Conservation (phyloP, 2,797 vertebrate genomes). For the Pseudochirops corinnae region DNA sequence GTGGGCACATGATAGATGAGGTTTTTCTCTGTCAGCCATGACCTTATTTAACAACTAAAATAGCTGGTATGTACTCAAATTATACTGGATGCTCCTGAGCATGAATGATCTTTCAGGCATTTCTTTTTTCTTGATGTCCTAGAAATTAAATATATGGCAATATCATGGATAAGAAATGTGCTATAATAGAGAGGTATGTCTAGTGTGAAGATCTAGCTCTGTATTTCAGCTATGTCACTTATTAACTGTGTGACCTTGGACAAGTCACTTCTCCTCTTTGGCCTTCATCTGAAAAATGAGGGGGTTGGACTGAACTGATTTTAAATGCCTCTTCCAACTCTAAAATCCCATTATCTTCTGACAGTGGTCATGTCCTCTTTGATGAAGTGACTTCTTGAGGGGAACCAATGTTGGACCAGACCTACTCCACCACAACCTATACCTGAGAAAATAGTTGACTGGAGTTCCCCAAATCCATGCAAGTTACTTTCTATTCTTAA, state of each 20-base stretch:
- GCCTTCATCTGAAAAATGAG: conserved; percentile 3
- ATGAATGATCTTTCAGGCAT: neutral
- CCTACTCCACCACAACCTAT: neutral
- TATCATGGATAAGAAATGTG: neutral
- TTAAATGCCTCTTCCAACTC: neutral
- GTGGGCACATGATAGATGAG: neutral
- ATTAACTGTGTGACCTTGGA: neutral
- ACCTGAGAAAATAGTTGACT: neutral
- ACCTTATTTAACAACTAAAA: neutral
- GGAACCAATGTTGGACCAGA: neutral
- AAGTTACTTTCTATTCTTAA: neutral
- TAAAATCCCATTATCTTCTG: neutral
- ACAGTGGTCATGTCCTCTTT: neutral
- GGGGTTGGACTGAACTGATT: neutral
- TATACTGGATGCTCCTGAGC: neutral
- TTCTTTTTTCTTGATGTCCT: neutral
- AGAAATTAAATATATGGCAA: neutral
- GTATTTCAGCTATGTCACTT: neutral
- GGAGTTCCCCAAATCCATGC: neutral
- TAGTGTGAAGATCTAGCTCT: neutral
- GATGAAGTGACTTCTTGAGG: neutral
- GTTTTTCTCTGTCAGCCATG: neutral
- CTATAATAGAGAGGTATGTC: neutral
- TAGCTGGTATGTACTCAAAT: neutral
- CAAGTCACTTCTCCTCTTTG: neutral